A percentile compares a stretch with the other conserved stretches of the same genome.
These are phyloP conservation scores for Microctonus brassicae DNA, from an alignment of 2,888 invertebrate genomes.

Conservation along the genomic window DNA sequence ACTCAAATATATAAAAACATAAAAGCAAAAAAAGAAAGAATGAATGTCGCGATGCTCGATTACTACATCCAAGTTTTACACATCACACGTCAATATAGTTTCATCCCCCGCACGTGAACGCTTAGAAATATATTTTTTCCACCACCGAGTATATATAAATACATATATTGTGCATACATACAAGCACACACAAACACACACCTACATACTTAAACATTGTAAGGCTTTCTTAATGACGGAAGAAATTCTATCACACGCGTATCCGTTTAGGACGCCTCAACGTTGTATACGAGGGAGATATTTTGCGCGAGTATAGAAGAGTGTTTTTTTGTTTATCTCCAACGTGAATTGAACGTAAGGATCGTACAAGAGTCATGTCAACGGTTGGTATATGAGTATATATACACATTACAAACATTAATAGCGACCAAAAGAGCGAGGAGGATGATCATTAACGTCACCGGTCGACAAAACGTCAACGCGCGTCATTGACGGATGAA, in stretches of 20 bases:
- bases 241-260: conserved; percentile 68
- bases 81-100: conserved; percentile 45
- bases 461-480: conserved; percentile 30
- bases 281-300: neutral
- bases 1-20: neutral
- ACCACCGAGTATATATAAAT: neutral
- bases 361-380: conserved; percentile 44
- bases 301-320: conserved; percentile 31
- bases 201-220: conserved; percentile 57
- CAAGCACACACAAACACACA: neutral
- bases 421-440: conserved; percentile 19
- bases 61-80: conserved; percentile 19
- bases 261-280: conserved; percentile 65
- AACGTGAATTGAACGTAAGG: conserved; percentile 56
- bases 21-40: neutral
- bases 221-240: conserved; percentile 69
- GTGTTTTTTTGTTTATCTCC: conserved; percentile 54
- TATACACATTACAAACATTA: neutral
- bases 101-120: conserved; percentile 38
- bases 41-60: conserved; percentile 4
- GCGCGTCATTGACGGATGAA: conserved; percentile 38
- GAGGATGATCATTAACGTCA: conserved; percentile 58
- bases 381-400: neutral
- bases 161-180: neutral
- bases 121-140: conserved; percentile 44